Conservation (phyloP, 2,797 vertebrate genomes). For the Spea hammondii region DNA sequence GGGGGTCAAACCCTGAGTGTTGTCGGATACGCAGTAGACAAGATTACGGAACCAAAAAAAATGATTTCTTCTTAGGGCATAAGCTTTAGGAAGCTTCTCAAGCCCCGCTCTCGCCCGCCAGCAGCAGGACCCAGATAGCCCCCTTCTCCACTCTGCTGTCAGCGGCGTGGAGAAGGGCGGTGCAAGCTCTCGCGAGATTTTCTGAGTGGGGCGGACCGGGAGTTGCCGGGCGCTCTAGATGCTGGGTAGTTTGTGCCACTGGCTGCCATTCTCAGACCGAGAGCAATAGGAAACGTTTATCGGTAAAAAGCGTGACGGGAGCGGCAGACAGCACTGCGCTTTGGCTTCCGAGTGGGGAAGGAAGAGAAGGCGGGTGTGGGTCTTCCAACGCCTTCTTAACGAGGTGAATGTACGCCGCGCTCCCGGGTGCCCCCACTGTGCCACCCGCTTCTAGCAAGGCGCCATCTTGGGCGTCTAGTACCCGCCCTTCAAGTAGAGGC, state of each 20-base stretch:
- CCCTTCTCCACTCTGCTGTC: neutral
- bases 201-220: neutral
- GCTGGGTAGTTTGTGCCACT: neutral
- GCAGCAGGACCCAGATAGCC: neutral
- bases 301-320: neutral
- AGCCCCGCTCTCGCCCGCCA: neutral
- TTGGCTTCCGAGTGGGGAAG: neutral
- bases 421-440: neutral
- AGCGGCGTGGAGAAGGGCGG: slow-evolving; percentile 5
- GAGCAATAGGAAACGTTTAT: neutral
- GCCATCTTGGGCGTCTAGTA: neutral
- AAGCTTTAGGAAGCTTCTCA: neutral
- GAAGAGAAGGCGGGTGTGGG: too few relatives aligned
- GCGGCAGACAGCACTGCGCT: neutral
- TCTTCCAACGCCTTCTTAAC: neutral
- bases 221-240: neutral
- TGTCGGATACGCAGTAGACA: too few relatives aligned
- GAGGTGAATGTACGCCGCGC: neutral
- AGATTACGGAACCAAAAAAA: too few relatives aligned
- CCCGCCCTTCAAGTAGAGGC: neutral
- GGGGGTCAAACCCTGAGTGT: too few relatives aligned
- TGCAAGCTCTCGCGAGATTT: slow-evolving; percentile 19
- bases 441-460: neutral
- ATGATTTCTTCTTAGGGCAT: too few relatives aligned
- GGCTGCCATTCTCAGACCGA: neutral